phyloP scores from a whole-genome alignment of 2,888 invertebrate species.

The Mayetiola destructor region DNA sequence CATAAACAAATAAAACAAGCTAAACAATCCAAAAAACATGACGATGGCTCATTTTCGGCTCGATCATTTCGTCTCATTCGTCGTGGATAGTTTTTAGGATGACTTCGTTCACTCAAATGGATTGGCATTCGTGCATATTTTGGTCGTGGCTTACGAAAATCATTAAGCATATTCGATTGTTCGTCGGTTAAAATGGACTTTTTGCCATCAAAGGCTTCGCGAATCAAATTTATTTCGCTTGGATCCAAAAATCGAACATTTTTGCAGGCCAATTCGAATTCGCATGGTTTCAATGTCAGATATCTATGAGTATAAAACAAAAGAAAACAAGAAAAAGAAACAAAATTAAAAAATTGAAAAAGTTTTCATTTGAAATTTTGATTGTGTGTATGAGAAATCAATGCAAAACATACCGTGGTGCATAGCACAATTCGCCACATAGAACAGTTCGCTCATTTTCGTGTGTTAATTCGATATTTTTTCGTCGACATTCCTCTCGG shows the following conservation, averaged over 20 bases:
- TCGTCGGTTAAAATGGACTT: slow-evolving; percentile 32
- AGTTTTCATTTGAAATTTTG: not conserved
- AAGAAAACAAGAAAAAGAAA: not conserved
- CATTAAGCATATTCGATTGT: slow-evolving; percentile 30
- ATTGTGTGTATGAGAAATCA: not conserved
- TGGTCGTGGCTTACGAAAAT: slow-evolving; percentile 31
- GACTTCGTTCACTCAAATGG: slow-evolving; percentile 33
- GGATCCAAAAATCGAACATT: slow-evolving; percentile 31
- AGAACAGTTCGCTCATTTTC: slow-evolving; percentile 33
- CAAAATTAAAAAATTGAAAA: too few species aligned
- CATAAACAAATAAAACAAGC: slow-evolving; percentile 1
- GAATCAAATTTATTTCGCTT: slow-evolving; percentile 29
- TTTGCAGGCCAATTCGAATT: slow-evolving; percentile 31
- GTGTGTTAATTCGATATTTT: slow-evolving; percentile 28
- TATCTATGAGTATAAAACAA: not conserved
- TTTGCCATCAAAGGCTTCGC: slow-evolving; percentile 30
- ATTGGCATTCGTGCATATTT: slow-evolving; percentile 34
- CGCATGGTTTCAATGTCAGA: slow-evolving; percentile 27
- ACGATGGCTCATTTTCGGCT: not conserved
- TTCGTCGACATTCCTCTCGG: slow-evolving; percentile 31
- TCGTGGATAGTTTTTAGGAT: slow-evolving; percentile 34
- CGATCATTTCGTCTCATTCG: slow-evolving; percentile 28
- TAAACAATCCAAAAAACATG: slow-evolving; percentile 2
- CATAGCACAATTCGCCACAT: slow-evolving; percentile 32
- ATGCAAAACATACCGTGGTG: slow-evolving; percentile 24